Evolutionary conservation across 2,888 invertebrate genomes (phyloP).

Genomic region (Aromia moschata): DNA sequence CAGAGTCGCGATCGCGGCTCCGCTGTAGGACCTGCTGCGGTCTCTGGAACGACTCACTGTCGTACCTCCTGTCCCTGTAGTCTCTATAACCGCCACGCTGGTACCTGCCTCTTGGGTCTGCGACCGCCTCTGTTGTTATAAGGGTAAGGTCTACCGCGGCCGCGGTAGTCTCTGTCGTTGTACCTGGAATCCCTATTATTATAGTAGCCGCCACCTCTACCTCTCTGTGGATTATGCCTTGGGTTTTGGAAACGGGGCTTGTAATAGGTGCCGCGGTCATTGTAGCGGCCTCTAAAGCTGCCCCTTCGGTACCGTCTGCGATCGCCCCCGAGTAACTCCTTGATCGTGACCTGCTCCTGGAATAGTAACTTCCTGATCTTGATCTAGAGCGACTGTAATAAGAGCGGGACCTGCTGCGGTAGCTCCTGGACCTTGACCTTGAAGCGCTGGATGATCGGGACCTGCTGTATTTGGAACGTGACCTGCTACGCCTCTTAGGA

Average conservation of each 20-base stretch:
- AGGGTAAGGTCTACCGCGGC: constrained; percentile 57
- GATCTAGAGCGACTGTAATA: constrained; percentile 68
- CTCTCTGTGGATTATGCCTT: constrained; percentile 65
- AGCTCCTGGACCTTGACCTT: constrained; percentile 62
- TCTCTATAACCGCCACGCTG: constrained; percentile 69
- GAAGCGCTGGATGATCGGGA: constrained; percentile 63
- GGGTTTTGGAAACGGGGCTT: constrained; percentile 78
- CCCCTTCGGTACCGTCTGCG: constrained; percentile 58
- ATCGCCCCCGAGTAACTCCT: constrained; percentile 68
- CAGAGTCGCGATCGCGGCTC: constrained; percentile 63
- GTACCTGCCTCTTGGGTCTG: constrained; percentile 55
- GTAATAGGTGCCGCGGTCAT: constrained; percentile 81
- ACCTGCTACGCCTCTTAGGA: constrained; percentile 73
- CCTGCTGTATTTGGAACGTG: constrained; percentile 66
- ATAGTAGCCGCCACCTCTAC: constrained; percentile 59
- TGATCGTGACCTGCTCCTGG: constrained; percentile 66
- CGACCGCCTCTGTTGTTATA: constrained; percentile 54
- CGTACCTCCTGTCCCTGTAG: constrained; percentile 73
- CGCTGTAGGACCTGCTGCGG: too few species aligned
- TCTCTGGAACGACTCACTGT: constrained; percentile 65
- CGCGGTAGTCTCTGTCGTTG: constrained; percentile 57
- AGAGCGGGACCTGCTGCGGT: constrained; percentile 68
- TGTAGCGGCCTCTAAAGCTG: constrained; percentile 65
- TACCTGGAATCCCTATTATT: constrained; percentile 59
- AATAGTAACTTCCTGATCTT: constrained; percentile 66